phyloP scores from a whole-genome alignment of 2,113 vertebrate genomes.

The Lepus americanus region DNA sequence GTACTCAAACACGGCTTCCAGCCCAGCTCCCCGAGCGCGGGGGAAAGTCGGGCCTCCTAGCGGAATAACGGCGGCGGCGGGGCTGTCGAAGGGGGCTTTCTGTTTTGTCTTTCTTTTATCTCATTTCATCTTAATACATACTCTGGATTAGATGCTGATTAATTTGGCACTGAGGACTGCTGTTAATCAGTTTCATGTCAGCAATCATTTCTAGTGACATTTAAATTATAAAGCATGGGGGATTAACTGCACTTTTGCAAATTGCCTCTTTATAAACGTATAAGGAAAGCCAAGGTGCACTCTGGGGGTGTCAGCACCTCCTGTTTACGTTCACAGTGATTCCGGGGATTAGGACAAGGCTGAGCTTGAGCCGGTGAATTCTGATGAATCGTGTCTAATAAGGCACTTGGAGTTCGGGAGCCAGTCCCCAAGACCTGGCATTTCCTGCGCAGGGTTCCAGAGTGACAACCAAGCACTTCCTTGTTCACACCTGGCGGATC shows the following conservation, averaged over 20 bases:
- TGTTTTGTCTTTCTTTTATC: slow-evolving; percentile 82
- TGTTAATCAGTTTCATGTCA: slow-evolving; percentile 86
- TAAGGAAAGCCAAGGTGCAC: slow-evolving; percentile 79
- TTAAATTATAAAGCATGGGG: slow-evolving; percentile 86
- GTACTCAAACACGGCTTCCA: slow-evolving; percentile 81
- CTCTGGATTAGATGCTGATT: slow-evolving; percentile 88
- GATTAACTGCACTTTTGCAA: slow-evolving; percentile 87
- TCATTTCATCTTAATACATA: slow-evolving; percentile 80
- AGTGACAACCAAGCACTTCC: neutral
- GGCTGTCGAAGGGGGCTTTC: slow-evolving; percentile 6
- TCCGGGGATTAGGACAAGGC: slow-evolving; percentile 70
- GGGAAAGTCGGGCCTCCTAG: slow-evolving; percentile 75
- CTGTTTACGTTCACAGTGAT: slow-evolving; percentile 68
- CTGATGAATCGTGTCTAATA: slow-evolving; percentile 20
- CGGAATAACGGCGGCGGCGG: slow-evolving; percentile 59
- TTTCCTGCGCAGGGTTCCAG: neutral
- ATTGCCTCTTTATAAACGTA: slow-evolving; percentile 87
- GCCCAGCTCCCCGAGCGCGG: slow-evolving; percentile 72
- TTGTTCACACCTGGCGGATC: neutral
- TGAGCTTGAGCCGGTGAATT: slow-evolving; percentile 42
- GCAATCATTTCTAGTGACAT: slow-evolving; percentile 84
- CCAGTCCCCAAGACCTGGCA: neutral
- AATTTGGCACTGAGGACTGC: slow-evolving; percentile 85
- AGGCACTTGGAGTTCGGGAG: neutral
- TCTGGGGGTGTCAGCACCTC: slow-evolving; percentile 73